These are phyloP conservation scores for Fregata magnificens DNA, from an alignment of 2,113 vertebrate species.

Conservation along the genomic window DNA sequence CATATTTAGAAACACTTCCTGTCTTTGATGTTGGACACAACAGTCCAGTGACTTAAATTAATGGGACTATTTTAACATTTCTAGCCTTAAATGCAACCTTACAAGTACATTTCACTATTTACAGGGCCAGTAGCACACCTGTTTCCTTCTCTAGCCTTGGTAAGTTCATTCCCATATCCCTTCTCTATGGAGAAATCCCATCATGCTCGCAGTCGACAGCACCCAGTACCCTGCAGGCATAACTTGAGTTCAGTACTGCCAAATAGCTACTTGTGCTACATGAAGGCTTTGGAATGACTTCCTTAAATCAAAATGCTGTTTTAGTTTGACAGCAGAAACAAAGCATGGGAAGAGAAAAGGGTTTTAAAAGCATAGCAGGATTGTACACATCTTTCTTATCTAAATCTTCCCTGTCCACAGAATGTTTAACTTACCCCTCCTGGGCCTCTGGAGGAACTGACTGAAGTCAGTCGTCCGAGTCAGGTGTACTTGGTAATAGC, in stretches of 20 bases:
- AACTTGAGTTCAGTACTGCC: background rate
- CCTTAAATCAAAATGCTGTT: slow-evolving; percentile 25
- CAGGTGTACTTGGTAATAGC: background rate
- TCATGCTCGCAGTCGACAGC: background rate
- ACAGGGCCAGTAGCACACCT: background rate
- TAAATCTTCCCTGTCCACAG: background rate
- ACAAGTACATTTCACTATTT: background rate
- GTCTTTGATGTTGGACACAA: background rate
- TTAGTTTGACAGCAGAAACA: slow-evolving; percentile 7
- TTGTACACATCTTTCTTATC: background rate
- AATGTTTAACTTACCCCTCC: background rate
- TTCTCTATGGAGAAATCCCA: background rate
- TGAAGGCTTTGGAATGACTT: background rate
- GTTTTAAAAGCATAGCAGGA: slow-evolving; percentile 14
- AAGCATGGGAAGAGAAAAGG: background rate
- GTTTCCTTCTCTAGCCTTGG: background rate
- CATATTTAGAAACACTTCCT: background rate
- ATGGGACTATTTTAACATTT: background rate
- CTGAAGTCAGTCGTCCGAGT: background rate
- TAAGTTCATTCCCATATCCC: background rate
- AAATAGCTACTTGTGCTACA: background rate
- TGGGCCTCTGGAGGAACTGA: background rate
- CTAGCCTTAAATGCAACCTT: background rate
- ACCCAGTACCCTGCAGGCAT: background rate
- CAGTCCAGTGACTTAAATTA: background rate